phyloP scores from a whole-genome alignment of 2,888 invertebrate genomes.

The Zele albiditarsus region DNA sequence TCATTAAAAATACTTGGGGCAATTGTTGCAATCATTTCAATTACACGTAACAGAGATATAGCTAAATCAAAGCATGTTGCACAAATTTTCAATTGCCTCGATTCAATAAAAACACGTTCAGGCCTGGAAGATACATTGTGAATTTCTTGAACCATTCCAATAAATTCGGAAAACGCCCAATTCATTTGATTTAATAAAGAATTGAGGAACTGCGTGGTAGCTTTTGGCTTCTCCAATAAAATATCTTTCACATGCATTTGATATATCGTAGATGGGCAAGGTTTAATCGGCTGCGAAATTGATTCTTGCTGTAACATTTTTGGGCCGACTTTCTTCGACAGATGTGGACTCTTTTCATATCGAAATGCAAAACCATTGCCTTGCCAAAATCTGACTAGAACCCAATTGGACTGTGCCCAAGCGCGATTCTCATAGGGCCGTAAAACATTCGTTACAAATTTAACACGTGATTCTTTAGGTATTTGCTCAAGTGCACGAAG shows the following conservation, averaged over 20 bases:
- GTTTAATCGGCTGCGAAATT: constrained; percentile 73
- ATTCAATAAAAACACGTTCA: constrained; percentile 79
- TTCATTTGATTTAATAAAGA: constrained; percentile 87
- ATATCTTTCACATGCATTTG: constrained; percentile 80
- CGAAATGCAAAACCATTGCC: constrained; percentile 88
- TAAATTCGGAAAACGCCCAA: constrained; percentile 92
- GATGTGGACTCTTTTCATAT: constrained; percentile 75
- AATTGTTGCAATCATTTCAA: constrained; percentile 85
- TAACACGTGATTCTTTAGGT: constrained; percentile 77
- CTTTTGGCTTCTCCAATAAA: constrained; percentile 77
- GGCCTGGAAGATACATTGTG: constrained; percentile 78
- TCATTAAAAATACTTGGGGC: constrained; percentile 81
- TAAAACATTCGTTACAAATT: constrained; percentile 81
- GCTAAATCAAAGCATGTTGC: constrained; percentile 89
- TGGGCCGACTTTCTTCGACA: constrained; percentile 71
- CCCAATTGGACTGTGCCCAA: constrained; percentile 91
- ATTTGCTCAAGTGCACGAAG: constrained; percentile 82
- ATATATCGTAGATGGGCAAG: constrained; percentile 80
- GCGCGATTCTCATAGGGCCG: constrained; percentile 87
- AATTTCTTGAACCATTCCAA: constrained; percentile 88
- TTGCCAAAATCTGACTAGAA: constrained; percentile 88
- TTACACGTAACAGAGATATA: constrained; percentile 83
- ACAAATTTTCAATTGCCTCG: constrained; percentile 85
- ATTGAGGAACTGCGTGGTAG: constrained; percentile 82
- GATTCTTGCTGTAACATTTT: constrained; percentile 73